A percentile compares a stretch with the other conserved stretches of the same genome.
These are phyloP conservation scores for Salvator merianae DNA, from an alignment of 2,113 vertebrate species.

Conservation along the genomic window DNA sequence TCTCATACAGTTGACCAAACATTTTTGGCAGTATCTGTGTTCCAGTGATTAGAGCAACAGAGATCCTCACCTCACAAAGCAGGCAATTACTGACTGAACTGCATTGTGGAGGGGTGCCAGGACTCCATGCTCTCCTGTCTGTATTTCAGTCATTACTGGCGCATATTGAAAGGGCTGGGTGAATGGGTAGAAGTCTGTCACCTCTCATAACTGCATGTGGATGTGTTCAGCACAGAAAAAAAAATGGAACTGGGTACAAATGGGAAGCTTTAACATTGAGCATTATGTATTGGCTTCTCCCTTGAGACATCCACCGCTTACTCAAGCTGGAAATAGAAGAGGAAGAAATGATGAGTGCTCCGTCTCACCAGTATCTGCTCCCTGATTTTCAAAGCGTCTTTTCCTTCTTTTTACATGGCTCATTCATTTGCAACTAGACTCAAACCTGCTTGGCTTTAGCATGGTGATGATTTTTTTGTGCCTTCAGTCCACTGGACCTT, in stretches of 20 bases:
- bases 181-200: neutral
- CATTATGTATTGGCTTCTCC: neutral
- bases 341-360: neutral
- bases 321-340: neutral
- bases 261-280: neutral
- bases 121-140: neutral
- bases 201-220: neutral
- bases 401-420: neutral
- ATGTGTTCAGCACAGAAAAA: neutral
- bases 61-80: neutral
- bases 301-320: neutral
- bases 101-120: neutral
- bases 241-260: neutral
- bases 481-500: too few species aligned
- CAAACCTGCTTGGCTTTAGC: too few species aligned
- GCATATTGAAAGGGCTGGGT: too few species aligned
- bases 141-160: neutral
- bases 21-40: neutral
- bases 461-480: too few species aligned
- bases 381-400: neutral
- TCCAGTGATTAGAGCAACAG: neutral
- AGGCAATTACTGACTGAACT: neutral
- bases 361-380: too few species aligned
- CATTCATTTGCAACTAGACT: too few species aligned
- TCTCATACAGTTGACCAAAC: too few species aligned